Base-by-base conservation (phyloP, 2,888 invertebrate species). In the Troides aeacus region DNA sequence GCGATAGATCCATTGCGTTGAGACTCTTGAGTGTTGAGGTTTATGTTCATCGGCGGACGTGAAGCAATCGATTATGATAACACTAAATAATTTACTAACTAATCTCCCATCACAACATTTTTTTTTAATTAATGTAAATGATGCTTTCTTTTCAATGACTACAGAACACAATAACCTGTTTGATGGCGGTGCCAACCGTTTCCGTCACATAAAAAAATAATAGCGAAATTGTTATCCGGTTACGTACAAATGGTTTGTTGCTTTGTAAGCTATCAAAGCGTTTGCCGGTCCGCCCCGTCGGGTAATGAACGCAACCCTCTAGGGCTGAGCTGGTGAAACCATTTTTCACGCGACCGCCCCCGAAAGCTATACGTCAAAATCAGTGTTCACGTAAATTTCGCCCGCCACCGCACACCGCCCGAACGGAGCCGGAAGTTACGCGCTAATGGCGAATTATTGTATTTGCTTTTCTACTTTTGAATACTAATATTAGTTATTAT, bases 301-400 rank as follows among this genome's bases (percentile, higher is more conserved):
- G 46, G 57, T 63, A 57, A 62, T 57, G 57, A 67, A n/a, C 12
- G 75, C 78, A 78, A 73, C 64, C 67, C 70, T 73, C 70, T 64
- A 61, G 75, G 15, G 75, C 76, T 75, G 76, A 46, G 75, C 76
- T 75, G 76, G 75, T 77, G 46, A 77, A 81, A 84, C 82, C 81
- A 88, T 88, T 86, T 88, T 87, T 88, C 87, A 86, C 73, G 74
- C 71, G 74, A 79, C 79, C 77, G 75, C 80, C 79, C 83, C 80
- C 81, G 80, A 84, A 84, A 86, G 80, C 86, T 85, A 87, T 87
- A 87, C 86, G 87, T 89, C 89, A 89, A 87, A 89, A 89, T 88
- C 89, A 89, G 87, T 87, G 87, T 86, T 85, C 83, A 81, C 83
- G 84, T 85, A 86, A 87, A 87, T 87, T 88, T 83, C 71, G 78